A percentile compares a stretch with the other conserved stretches of the same genome.
Evolutionary conservation across 2,888 invertebrate genomes (phyloP).

Genomic region (Synanthedon formicaeformis): DNA sequence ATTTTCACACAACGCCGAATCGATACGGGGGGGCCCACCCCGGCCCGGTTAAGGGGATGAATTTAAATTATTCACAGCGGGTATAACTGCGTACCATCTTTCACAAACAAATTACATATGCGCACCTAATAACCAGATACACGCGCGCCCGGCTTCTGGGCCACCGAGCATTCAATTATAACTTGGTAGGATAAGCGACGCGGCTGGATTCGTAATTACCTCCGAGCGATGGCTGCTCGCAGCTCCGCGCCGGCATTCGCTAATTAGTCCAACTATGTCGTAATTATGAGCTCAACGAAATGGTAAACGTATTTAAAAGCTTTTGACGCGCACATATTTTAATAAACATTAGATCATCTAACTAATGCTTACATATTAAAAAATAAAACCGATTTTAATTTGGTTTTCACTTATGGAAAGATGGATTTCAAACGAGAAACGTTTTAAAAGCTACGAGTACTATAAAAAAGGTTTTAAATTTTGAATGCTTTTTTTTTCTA

Average conservation of each 20-base stretch:
- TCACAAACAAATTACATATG: conserved; percentile 70
- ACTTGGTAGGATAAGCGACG: conserved; percentile 54
- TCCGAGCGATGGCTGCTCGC: conserved; percentile 31
- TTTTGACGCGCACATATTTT: conserved; percentile 21
- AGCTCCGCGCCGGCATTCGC: conserved; percentile 25
- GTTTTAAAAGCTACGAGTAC: no score
- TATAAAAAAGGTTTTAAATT: no score
- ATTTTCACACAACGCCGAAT: conserved; percentile 25
- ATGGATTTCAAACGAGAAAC: no score
- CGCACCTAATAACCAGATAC: conserved; percentile 65
- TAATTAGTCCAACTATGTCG: conserved; percentile 43
- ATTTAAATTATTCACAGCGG: conserved; percentile 70
- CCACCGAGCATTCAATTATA: conserved; percentile 64
- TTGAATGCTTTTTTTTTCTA: no score
- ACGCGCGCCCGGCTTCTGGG: conserved; percentile 46
- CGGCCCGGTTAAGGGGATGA: conserved; percentile 52
- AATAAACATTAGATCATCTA: conserved; percentile 10
- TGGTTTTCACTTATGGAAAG: no score
- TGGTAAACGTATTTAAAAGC: conserved; percentile 26
- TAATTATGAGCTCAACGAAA: conserved; percentile 39
- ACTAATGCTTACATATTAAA: no score
- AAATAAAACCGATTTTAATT: no score
- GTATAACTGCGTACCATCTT: conserved; percentile 68
- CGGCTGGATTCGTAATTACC: conserved; percentile 50
- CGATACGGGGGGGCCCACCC: conserved; percentile 51